These are phyloP conservation scores for Scolopax rusticola DNA, from an alignment of 2,797 vertebrate genomes.

Conservation along the genomic window DNA sequence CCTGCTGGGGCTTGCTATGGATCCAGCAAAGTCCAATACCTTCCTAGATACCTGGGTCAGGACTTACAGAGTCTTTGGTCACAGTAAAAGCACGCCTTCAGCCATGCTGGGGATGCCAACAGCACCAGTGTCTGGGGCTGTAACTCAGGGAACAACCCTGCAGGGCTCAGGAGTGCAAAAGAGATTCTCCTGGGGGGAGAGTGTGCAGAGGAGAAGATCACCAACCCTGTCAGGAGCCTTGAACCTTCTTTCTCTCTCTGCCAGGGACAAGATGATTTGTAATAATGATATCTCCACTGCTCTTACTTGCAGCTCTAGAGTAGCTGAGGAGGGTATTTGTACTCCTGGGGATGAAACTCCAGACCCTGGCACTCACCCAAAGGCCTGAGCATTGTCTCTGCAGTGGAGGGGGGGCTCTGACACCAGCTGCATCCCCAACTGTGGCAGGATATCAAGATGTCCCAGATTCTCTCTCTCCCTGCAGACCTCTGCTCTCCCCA, in stretches of 20 bases:
- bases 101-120: rapidly evolving
- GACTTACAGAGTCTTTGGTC: neutral
- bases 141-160: rapidly evolving
- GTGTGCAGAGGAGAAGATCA: neutral
- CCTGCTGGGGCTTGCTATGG: neutral
- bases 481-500: neutral
- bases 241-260: neutral
- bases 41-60: neutral
- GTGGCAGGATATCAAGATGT: neutral
- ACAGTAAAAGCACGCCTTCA: neutral
- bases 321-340: neutral
- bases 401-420: neutral
- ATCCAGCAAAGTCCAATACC: neutral
- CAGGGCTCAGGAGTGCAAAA: neutral
- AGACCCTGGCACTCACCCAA: neutral
- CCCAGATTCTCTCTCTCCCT: neutral
- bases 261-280: neutral
- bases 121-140: neutral
- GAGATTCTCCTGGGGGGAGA: neutral
- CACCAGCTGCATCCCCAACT: neutral
- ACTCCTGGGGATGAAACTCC: neutral
- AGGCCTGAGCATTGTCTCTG: neutral
- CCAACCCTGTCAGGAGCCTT: too few species aligned
- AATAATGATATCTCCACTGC: neutral
- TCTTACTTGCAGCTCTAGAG: neutral